phyloP scores from a whole-genome alignment of 2,113 vertebrate species.

The Sebastes schlegelii region DNA sequence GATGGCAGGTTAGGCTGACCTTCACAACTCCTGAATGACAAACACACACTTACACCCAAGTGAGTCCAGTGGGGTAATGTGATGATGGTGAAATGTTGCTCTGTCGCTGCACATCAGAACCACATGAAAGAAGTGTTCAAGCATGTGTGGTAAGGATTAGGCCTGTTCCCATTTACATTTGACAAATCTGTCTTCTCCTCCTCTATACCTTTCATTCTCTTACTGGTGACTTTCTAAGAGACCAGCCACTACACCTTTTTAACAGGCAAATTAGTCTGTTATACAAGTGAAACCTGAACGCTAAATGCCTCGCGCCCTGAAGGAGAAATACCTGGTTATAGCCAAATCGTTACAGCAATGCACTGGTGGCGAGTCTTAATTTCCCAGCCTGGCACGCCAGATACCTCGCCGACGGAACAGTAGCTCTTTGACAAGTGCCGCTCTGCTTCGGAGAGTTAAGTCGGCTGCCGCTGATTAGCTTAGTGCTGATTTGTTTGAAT shows the following conservation, averaged over 20 bases:
- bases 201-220: neutral
- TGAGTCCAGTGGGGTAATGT: conserved; percentile 18
- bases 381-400: conserved; percentile 27
- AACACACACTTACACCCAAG: conserved; percentile 41
- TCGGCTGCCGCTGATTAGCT: conserved; percentile 35
- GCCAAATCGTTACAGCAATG: conserved; percentile 6
- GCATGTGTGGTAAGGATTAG: conserved; percentile 17
- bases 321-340: neutral
- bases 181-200: neutral
- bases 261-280: neutral
- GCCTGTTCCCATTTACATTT: conserved; percentile 9
- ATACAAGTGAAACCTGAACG: neutral
- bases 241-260: neutral
- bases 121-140: conserved; percentile 2
- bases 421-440: conserved; percentile 31
- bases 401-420: conserved; percentile 35
- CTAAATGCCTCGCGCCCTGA: neutral
- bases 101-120: neutral
- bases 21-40: conserved; percentile 67
- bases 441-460: conserved; percentile 29
- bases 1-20: conserved; percentile 67
- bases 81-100: conserved; percentile 11
- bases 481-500: conserved; percentile 33
- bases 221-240: neutral
- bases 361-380: conserved; percentile 6